phyloP scores from a whole-genome alignment of 53 echinoderm and acorn worm species.

The Temnopleurus reevesii region DNA sequence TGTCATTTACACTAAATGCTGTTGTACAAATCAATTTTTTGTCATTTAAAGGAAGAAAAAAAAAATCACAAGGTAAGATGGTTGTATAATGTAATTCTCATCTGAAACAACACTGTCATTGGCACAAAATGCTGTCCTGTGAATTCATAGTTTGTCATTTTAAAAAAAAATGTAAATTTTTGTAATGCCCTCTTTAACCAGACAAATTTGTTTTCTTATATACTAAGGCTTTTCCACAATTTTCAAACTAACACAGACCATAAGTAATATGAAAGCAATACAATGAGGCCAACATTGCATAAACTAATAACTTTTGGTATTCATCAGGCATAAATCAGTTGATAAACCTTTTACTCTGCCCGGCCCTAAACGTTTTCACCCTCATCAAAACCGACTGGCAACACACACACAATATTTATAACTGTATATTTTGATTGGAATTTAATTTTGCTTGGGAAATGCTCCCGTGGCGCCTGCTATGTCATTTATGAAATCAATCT shows the following conservation, averaged over 20 bases:
- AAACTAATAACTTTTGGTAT: too few species aligned
- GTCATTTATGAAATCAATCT: constrained; percentile 48
- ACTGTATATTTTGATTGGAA: constrained; percentile 38
- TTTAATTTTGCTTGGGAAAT: constrained; percentile 33
- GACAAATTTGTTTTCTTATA: background rate
- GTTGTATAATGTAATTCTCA: too few species aligned
- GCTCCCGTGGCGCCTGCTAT: constrained; percentile 44
- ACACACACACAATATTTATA: constrained; percentile 20
- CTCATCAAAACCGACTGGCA: background rate
- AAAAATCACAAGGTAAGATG: too few species aligned
- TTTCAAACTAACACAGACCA: background rate
- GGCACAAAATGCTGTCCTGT: too few species aligned
- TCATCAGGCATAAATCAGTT: background rate
- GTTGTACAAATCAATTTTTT: too few species aligned
- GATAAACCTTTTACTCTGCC: background rate
- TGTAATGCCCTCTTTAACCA: background rate
- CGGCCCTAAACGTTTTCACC: background rate
- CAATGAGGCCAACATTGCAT: background rate
- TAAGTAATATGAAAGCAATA: background rate
- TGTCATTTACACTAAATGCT: too few species aligned
- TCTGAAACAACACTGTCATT: too few species aligned
- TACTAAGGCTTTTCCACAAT: background rate
- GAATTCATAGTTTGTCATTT: background rate
- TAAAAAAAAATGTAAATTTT: background rate
- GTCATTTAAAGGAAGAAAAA: too few species aligned